A percentile compares a stretch with the other conserved stretches of the same genome.
These are phyloP conservation scores for Hetaerina titia DNA, from an alignment of 2,888 invertebrate genomes.

Conservation along the genomic window DNA sequence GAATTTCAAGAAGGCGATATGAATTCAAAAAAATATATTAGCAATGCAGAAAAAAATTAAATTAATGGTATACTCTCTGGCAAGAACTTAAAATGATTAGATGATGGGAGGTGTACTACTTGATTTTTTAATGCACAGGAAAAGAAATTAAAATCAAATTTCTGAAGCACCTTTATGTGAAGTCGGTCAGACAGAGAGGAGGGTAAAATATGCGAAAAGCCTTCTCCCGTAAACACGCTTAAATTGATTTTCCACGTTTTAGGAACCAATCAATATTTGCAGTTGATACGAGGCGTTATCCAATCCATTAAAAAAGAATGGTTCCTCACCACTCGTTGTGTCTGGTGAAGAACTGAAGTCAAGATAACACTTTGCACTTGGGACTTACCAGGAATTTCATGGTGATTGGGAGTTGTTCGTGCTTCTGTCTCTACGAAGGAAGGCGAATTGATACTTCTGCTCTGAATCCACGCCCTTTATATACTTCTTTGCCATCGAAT, in stretches of 20 bases:
- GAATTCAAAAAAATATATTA: too few species aligned
- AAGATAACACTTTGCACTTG: neutral
- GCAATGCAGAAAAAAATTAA: too few species aligned
- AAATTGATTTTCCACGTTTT: too few species aligned
- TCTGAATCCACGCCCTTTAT: constrained; percentile 44
- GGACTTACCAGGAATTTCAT: constrained; percentile 68
- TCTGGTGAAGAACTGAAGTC: neutral
- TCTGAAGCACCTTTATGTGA: too few species aligned
- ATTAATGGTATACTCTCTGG: neutral
- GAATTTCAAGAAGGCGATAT: too few species aligned
- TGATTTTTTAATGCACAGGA: neutral
- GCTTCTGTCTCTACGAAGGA: constrained; percentile 42
- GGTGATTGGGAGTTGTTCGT: constrained; percentile 60
- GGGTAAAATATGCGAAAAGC: too few species aligned
- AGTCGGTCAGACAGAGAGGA: too few species aligned
- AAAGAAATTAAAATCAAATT: too few species aligned
- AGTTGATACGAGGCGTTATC: too few species aligned
- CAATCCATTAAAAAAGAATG: neutral
- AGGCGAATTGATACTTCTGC: constrained; percentile 56
- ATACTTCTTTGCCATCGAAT: constrained; percentile 51
- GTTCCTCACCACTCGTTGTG: neutral
- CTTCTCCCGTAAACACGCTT: too few species aligned
- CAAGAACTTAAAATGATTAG: neutral
- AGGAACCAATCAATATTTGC: too few species aligned
- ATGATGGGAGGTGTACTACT: neutral